Percentiles rank a stretch among this genome's conserved stretches.
These are phyloP conservation scores for Ophraella communa DNA, from an alignment of 2,888 invertebrate genomes.

Conservation along the genomic window DNA sequence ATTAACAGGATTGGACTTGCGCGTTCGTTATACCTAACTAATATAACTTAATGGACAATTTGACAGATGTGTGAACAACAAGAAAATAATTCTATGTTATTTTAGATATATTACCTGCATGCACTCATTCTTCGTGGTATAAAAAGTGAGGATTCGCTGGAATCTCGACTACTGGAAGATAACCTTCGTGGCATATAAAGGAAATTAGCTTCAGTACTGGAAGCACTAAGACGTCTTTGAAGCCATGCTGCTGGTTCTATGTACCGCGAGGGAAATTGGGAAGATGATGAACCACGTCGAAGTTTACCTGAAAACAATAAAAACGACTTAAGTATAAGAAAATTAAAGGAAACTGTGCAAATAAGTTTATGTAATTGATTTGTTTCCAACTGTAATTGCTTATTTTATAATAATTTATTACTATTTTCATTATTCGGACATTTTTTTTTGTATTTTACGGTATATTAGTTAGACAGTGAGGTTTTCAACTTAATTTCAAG, in stretches of 20 bases:
- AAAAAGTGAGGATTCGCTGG: slow-evolving; percentile 71
- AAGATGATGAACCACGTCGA: slow-evolving; percentile 60
- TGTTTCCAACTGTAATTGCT: too few relatives aligned
- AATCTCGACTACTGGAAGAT: slow-evolving; percentile 68
- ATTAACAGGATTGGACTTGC: too few relatives aligned
- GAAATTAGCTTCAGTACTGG: slow-evolving; percentile 69
- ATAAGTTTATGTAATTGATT: too few relatives aligned
- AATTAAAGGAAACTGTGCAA: neutral
- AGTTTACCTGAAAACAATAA: slow-evolving; percentile 46
- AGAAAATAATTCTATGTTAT: neutral
- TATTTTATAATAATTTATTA: neutral
- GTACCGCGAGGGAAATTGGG: slow-evolving; percentile 61
- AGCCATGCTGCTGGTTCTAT: slow-evolving; percentile 70
- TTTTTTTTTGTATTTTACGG: neutral
- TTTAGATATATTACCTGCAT: slow-evolving; percentile 54
- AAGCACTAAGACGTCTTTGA: slow-evolving; percentile 68
- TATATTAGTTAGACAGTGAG: too few relatives aligned
- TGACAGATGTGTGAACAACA: neutral
- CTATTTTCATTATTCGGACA: neutral
- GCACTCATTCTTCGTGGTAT: slow-evolving; percentile 63
- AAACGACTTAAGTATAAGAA: neutral
- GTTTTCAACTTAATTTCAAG: neutral
- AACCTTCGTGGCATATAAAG: slow-evolving; percentile 66
- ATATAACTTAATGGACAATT: too few relatives aligned
- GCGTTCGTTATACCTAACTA: too few relatives aligned